A percentile compares a stretch with the other conserved stretches of the same genome.
phyloP scores from a whole-genome alignment of 2,113 vertebrate species.

The Holacanthus passer region DNA sequence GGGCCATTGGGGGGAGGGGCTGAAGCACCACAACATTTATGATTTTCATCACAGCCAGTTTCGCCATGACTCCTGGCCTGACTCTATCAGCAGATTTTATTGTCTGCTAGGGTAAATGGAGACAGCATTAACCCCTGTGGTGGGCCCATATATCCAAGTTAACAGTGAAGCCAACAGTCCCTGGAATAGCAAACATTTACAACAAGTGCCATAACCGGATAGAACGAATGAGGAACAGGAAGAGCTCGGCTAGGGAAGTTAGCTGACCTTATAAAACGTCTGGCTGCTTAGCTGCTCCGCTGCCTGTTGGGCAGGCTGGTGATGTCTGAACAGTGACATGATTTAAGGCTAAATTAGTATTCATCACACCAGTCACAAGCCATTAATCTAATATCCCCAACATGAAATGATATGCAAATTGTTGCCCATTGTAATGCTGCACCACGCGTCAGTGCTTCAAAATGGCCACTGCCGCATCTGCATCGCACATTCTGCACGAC shows the following conservation, averaged over 20 bases:
- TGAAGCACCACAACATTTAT: slow-evolving; percentile 51
- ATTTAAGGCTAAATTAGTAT: slow-evolving; percentile 84
- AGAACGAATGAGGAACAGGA: slow-evolving; percentile 63
- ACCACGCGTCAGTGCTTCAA: slow-evolving; percentile 72
- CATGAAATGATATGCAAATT: slow-evolving; percentile 86
- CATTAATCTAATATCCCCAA: slow-evolving; percentile 84
- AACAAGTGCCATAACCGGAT: slow-evolving; percentile 67
- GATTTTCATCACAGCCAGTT: slow-evolving; percentile 65
- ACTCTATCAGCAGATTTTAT: slow-evolving; percentile 73
- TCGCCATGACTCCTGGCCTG: slow-evolving; percentile 44
- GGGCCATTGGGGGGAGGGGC: slow-evolving; percentile 37
- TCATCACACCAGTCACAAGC: slow-evolving; percentile 83
- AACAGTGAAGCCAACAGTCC: slow-evolving; percentile 71
- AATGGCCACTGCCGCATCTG: slow-evolving; percentile 72
- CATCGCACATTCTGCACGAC: slow-evolving; percentile 49
- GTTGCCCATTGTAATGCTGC: slow-evolving; percentile 77
- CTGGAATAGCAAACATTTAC: slow-evolving; percentile 76
- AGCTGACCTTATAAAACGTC: slow-evolving; percentile 80
- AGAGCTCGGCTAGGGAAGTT: slow-evolving; percentile 49
- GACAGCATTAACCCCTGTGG: slow-evolving; percentile 65
- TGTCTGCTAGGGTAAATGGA: slow-evolving; percentile 66
- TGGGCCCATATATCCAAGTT: slow-evolving; percentile 51
- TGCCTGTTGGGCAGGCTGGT: slow-evolving; percentile 67
- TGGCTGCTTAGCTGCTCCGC: slow-evolving; percentile 62
- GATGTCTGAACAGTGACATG: slow-evolving; percentile 72